Evolutionary conservation across 2,888 invertebrate genomes (phyloP), one percentile per base, ranked within the genome.

Genomic region (Neoitamus cyanurus): DNA sequence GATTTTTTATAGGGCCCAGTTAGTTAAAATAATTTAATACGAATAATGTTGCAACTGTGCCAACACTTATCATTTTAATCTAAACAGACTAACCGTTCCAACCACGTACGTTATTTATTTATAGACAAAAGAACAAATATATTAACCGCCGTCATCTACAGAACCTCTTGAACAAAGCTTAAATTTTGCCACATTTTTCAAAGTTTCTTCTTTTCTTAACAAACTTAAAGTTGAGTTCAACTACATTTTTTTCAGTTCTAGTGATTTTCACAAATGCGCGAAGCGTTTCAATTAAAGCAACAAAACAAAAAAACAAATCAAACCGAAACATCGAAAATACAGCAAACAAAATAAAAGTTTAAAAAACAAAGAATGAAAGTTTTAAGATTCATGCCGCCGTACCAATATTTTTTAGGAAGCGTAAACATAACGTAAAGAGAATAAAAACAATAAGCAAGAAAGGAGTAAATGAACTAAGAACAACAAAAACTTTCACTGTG

Each of bases 401-500:
- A 84, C 75, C 75, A 84, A 68, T 84, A 84, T 80, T 80, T 80
- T 80, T 72, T 82, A 48, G 37, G 31, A 82, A 58, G 58, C 58
- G 25, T 58, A 58, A 58, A 15, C 58, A 20, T 58, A 58, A 58
- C 58, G 25, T 58, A 20, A 82, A 69, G 69, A 13, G 36, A 86
- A 91, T 91, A 92, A 91, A 90, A 92, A 90, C 90, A 90, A 90
- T 90, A 90, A 90, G 90, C 91, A 90, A 90, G 90, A 89, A 88
- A 89, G 90, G 90, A 85, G 75, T 80, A 85, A 86, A 91, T 91
- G 90, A 91, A 91, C 91, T 89, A 91, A 91, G 90, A 90, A 91
- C 90, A 91, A 91, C 88, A 92, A 92, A 90, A 91, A 93, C 93
- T 94, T 93, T 94, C 94, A 94, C 94, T 94, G 95, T 95, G 95